These are phyloP conservation scores for Gonocerus acuteangulatus DNA, from an alignment of 2,888 invertebrate genomes.

Conservation along the genomic window DNA sequence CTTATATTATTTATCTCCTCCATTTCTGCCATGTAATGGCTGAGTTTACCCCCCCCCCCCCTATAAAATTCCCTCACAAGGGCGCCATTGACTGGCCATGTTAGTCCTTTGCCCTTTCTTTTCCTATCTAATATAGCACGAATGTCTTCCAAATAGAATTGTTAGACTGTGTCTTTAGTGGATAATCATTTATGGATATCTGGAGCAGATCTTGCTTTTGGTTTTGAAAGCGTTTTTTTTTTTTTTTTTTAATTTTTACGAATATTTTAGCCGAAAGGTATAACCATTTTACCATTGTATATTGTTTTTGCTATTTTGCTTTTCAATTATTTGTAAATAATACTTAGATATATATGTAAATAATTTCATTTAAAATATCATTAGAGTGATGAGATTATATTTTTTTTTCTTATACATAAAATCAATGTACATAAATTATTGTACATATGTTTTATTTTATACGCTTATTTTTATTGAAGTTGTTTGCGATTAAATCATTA, in stretches of 20 bases:
- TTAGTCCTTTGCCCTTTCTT: too few relatives aligned
- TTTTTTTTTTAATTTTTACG: neutral
- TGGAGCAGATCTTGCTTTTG: too few relatives aligned
- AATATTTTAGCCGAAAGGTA: neutral
- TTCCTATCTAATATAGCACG: too few relatives aligned
- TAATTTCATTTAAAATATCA: neutral
- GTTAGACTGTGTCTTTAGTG: too few relatives aligned
- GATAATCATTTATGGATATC: too few relatives aligned
- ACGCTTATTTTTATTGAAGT: conserved; percentile 20
- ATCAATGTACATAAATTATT: neutral
- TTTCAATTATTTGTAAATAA: neutral
- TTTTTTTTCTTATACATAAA: neutral
- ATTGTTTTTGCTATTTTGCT: neutral
- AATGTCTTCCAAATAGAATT: too few relatives aligned
- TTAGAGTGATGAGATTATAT: neutral
- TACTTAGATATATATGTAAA: neutral
- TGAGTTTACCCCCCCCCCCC: neutral
- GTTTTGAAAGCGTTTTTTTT: neutral
- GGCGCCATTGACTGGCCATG: too few relatives aligned
- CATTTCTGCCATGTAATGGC: conserved; percentile 1
- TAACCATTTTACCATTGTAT: neutral
- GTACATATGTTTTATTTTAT: conserved; percentile 19
- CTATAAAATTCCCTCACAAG: too few relatives aligned
- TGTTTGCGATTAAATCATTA: conserved; percentile 2
- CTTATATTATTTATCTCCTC: neutral